Percentiles rank a stretch among this genome's conserved stretches.
These are phyloP conservation scores for Lithobates pipiens DNA, from an alignment of 2,797 vertebrate genomes.

Conservation along the genomic window DNA sequence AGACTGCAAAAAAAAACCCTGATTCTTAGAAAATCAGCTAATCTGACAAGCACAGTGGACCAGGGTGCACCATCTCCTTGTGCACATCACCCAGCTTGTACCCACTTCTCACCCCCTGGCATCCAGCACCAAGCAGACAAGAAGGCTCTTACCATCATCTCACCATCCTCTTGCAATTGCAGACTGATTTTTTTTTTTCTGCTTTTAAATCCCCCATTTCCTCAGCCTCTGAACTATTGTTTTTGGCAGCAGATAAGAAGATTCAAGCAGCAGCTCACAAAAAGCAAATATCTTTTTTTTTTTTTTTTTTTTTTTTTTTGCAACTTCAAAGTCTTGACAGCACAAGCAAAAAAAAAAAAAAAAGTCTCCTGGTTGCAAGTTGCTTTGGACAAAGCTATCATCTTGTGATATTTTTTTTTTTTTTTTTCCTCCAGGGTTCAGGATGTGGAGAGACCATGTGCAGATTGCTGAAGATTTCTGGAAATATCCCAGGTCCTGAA, in stretches of 20 bases:
- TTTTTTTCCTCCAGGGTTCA: constrained; percentile 64
- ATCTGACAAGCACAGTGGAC: constrained; percentile 63
- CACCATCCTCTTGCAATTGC: constrained; percentile 77
- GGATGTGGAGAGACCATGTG: constrained; percentile 73
- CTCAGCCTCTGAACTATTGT: constrained; percentile 67
- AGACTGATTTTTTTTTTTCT: constrained; percentile 52
- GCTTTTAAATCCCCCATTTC: constrained; percentile 63
- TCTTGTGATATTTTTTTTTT: constrained; percentile 60
- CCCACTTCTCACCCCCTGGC: constrained; percentile 62
- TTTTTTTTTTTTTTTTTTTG: neutral
- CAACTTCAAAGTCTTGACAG: constrained; percentile 67
- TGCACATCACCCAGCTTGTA: constrained; percentile 63
- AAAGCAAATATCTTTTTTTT: neutral
- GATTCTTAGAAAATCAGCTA: constrained; percentile 68
- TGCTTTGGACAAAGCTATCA: constrained; percentile 63
- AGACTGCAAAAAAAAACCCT: constrained; percentile 72
- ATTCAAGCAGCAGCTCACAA: constrained; percentile 29
- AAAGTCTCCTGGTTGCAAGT: constrained; percentile 69
- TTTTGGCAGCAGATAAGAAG: constrained; percentile 67
- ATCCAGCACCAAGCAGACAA: constrained; percentile 68
- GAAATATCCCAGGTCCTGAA: constrained; percentile 74
- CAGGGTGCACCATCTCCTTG: constrained; percentile 61
- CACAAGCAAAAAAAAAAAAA: constrained; percentile 57
- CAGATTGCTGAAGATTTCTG: constrained; percentile 72
- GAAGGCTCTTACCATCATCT: constrained; percentile 79